Evolutionary conservation across 2,113 vertebrate genomes (phyloP).

Genomic region (Sula dactylatra): DNA sequence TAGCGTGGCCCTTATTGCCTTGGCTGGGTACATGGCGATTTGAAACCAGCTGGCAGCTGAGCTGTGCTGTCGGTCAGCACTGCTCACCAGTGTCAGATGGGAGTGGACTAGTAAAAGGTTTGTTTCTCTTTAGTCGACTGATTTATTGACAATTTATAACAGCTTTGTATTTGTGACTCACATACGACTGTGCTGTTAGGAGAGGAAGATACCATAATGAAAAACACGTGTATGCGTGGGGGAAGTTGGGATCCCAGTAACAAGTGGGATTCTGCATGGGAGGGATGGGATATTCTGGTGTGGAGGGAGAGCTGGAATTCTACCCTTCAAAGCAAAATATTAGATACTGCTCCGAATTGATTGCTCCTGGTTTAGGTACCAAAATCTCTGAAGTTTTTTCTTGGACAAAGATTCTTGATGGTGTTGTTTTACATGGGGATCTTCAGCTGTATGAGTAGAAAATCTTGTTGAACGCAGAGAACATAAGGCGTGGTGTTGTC

Average conservation of each 20-base stretch:
- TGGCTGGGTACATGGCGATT: background rate
- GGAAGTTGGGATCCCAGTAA: background rate
- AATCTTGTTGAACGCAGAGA: rapidly evolving
- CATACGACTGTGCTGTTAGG: background rate
- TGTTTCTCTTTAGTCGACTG: background rate
- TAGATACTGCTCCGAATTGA: background rate
- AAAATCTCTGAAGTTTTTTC: background rate
- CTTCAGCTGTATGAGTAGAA: background rate
- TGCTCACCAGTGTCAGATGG: rapidly evolving
- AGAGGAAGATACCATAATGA: background rate
- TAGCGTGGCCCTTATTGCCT: background rate
- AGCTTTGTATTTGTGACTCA: background rate
- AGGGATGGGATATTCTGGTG: background rate
- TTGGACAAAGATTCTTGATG: background rate
- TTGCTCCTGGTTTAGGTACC: background rate
- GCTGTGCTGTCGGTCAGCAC: background rate
- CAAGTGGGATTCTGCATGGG: background rate
- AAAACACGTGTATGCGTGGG: rapidly evolving
- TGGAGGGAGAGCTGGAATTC: background rate
- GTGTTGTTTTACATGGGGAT: background rate
- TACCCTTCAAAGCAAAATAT: background rate
- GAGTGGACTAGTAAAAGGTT: background rate
- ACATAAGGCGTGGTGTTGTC: rapidly evolving
- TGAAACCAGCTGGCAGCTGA: background rate
- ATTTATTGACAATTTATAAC: background rate